Conservation (phyloP, 2,888 invertebrate species). For the Xanthia togata region DNA sequence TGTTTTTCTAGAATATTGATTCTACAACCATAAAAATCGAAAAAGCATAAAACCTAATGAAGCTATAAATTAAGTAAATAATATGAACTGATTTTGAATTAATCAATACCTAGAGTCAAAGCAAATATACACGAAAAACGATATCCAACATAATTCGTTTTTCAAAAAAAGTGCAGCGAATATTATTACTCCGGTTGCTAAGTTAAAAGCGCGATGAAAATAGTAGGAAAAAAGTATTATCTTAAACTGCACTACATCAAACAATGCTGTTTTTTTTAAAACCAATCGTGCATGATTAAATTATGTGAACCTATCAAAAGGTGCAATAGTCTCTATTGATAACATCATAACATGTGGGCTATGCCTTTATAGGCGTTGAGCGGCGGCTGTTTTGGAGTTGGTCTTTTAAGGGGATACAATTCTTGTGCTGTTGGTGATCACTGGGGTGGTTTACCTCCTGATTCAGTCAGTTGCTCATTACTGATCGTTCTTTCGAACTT, state of each 20-base stretch:
- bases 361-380: no score
- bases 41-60: conserved; percentile 39
- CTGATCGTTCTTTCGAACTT: no score
- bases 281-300: neutral
- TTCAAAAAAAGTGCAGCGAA: conserved; percentile 5
- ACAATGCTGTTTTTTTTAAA: neutral
- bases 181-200: neutral
- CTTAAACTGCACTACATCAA: neutral
- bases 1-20: conserved; percentile 5
- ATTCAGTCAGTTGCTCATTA: neutral
- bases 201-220: neutral
- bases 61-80: conserved; percentile 48
- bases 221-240: neutral
- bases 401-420: neutral
- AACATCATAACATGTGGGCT: no score
- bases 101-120: conserved; percentile 27
- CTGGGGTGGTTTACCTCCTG: neutral
- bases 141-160: conserved; percentile 16
- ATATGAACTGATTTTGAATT: conserved; percentile 20
- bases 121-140: neutral
- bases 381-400: neutral
- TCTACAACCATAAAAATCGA: conserved; percentile 18
- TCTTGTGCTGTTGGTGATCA: neutral
- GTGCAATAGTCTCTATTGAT: no score
- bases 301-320: neutral